These are phyloP conservation scores for Bathynomus jamesi DNA, from an alignment of 1,140 invertebrate species.

Conservation along the genomic window DNA sequence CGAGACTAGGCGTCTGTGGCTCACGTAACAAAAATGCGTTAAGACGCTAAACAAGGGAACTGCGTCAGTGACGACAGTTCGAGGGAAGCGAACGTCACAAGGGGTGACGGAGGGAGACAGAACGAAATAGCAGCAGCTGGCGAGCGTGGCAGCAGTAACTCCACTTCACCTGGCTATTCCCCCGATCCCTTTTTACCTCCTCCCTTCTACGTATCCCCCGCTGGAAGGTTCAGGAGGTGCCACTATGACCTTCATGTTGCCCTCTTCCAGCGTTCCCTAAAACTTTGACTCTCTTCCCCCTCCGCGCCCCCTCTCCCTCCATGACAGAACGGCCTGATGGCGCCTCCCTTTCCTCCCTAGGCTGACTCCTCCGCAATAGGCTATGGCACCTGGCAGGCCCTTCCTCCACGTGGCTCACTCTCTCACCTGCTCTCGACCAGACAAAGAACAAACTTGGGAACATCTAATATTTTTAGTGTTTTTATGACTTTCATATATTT, in stretches of 20 bases:
- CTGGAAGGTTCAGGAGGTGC: neutral
- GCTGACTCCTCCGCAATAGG: neutral
- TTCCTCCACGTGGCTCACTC: neutral
- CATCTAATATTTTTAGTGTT: too few species aligned
- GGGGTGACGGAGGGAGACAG: neutral
- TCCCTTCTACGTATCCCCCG: neutral
- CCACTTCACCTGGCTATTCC: neutral
- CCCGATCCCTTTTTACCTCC: neutral
- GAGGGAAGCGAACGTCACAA: neutral
- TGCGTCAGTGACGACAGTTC: too few species aligned
- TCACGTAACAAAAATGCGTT: too few species aligned
- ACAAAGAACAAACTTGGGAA: too few species aligned
- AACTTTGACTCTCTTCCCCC: neutral
- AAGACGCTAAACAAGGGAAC: too few species aligned
- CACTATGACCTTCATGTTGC: constrained; percentile 1
- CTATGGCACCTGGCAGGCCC: neutral
- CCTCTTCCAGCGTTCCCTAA: neutral
- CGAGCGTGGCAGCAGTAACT: neutral
- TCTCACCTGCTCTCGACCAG: neutral
- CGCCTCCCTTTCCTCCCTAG: neutral
- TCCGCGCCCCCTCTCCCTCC: neutral
- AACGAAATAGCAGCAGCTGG: neutral
- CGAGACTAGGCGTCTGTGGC: too few species aligned
- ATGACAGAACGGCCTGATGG: neutral
- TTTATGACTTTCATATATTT: too few species aligned